Percentiles rank a stretch among this genome's conserved stretches.
Conservation (phyloP, 2,797 vertebrate genomes). For the Phataginus tetradactyla region DNA sequence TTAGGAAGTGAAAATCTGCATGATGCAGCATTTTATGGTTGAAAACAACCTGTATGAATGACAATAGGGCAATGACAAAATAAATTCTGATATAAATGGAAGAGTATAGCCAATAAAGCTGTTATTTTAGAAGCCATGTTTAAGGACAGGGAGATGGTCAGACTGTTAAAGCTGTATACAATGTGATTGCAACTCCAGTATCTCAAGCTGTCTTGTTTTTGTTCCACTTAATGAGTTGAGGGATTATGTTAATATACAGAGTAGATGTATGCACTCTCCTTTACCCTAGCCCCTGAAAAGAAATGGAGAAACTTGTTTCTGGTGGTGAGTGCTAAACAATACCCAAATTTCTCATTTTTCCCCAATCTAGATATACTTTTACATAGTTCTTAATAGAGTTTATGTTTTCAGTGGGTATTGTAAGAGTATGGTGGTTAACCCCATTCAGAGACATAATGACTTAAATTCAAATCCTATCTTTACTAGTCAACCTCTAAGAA, state of each 20-base stretch:
- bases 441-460: conserved; percentile 27
- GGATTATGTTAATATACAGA: background rate
- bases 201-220: background rate
- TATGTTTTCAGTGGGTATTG: conserved; percentile 7
- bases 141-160: background rate
- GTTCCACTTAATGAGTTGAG: background rate
- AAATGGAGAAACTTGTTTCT: conserved; percentile 2
- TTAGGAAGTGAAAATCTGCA: background rate
- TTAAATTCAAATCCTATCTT: background rate
- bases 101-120: background rate
- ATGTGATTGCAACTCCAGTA: background rate
- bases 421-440: background rate
- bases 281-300: background rate
- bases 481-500: background rate
- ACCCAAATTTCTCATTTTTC: background rate
- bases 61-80: background rate
- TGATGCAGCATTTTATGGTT: background rate
- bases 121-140: conserved; percentile 10
- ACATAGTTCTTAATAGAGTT: conserved; percentile 22
- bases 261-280: background rate
- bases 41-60: background rate
- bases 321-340: background rate
- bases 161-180: background rate
- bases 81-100: background rate
- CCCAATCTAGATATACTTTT: background rate